Percentiles rank a stretch among this genome's conserved stretches.
Conservation (phyloP, 2,888 invertebrate genomes). For the Drosophila vallismaia region DNA sequence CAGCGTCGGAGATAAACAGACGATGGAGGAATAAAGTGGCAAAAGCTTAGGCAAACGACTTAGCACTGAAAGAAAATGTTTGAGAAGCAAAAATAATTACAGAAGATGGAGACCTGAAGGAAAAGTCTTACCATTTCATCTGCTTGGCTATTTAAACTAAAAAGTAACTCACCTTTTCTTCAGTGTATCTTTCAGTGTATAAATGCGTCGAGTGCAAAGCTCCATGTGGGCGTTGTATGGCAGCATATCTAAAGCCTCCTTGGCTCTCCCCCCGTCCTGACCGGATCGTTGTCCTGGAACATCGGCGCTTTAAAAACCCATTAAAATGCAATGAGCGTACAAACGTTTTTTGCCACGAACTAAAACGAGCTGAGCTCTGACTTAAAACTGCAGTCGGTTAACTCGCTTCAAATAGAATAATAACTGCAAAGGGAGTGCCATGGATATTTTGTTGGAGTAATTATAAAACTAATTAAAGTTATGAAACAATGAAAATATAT, state of each 20-base stretch:
- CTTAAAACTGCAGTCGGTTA: constrained; percentile 31
- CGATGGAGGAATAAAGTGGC: constrained; percentile 64
- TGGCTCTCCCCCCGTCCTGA: not conserved
- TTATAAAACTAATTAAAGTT: constrained; percentile 11
- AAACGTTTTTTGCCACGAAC: constrained; percentile 54
- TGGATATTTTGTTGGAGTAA: constrained; percentile 10
- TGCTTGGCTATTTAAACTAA: not conserved
- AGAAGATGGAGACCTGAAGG: not conserved
- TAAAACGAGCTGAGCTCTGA: constrained; percentile 31
- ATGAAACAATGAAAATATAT: not conserved
- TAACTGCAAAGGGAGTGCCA: constrained; percentile 3
- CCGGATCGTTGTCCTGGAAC: constrained; percentile 26
- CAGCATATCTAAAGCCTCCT: constrained; percentile 34
- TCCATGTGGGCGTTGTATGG: constrained; percentile 36
- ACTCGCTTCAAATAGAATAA: constrained; percentile 11
- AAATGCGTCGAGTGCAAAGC: constrained; percentile 1
- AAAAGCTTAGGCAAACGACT: constrained; percentile 50
- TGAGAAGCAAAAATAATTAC: not conserved
- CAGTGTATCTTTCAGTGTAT: not conserved
- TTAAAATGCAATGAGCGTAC: constrained; percentile 68
- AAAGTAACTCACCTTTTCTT: not conserved
- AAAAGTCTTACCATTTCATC: not conserved
- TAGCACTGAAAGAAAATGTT: constrained; percentile 1
- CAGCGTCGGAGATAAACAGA: constrained; percentile 65
- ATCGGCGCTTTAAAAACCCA: constrained; percentile 50